Percentiles rank a stretch among this genome's conserved stretches.
phyloP scores from a whole-genome alignment of 1,140 invertebrate species.

The Ganaspis sp. region DNA sequence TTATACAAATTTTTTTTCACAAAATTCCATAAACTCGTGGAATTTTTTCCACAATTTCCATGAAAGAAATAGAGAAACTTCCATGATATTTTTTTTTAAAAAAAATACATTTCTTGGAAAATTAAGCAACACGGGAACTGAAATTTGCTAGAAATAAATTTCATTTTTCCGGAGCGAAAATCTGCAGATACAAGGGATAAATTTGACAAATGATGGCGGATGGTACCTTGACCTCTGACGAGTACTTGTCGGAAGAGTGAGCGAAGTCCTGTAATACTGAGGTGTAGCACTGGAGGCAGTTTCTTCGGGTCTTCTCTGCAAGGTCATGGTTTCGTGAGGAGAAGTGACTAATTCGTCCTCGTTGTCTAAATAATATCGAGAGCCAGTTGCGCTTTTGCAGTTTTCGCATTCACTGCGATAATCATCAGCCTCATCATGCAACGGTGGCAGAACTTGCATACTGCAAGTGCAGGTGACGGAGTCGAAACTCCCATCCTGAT shows the following conservation, averaged over 20 bases:
- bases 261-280: slow-evolving; percentile 81
- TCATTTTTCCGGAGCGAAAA: too few species aligned
- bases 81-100: too few species aligned
- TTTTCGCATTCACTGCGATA: slow-evolving; percentile 90
- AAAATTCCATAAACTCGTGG: too few species aligned
- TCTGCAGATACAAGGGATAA: too few species aligned
- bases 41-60: too few species aligned
- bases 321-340: slow-evolving; percentile 83
- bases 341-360: slow-evolving; percentile 77
- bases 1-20: too few species aligned
- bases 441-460: slow-evolving; percentile 70
- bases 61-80: too few species aligned
- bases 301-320: slow-evolving; percentile 80
- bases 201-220: slow-evolving; percentile 26
- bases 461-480: slow-evolving; percentile 74
- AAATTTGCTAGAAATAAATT: too few species aligned
- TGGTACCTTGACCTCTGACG: slow-evolving; percentile 79
- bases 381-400: slow-evolving; percentile 84
- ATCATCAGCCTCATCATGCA: slow-evolving; percentile 82
- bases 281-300: slow-evolving; percentile 68
- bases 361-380: slow-evolving; percentile 80
- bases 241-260: slow-evolving; percentile 82
- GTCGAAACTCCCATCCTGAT: slow-evolving; percentile 73
- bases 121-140: too few species aligned
- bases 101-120: too few species aligned